phyloP scores from a whole-genome alignment of 2,113 vertebrate species.

The Narcine bancroftii region DNA sequence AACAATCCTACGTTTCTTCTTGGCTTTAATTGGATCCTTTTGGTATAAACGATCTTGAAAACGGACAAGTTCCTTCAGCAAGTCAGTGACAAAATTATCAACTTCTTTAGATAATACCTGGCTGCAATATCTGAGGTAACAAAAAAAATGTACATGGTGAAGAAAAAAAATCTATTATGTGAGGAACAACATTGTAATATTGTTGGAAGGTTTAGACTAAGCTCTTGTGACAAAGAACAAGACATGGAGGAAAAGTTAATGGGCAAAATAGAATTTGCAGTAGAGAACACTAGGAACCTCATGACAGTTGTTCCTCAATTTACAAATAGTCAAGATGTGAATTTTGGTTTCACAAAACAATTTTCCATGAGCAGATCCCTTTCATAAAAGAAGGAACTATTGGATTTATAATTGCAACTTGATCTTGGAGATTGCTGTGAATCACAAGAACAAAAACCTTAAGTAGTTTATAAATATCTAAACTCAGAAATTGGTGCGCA shows the following conservation, averaged over 20 bases:
- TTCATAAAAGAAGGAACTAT: too few relatives aligned
- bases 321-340: too few relatives aligned
- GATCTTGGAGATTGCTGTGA: not conserved
- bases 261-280: not conserved
- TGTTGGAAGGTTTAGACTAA: not conserved
- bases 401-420: not conserved
- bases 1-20: constrained; percentile 86
- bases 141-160: constrained; percentile 44
- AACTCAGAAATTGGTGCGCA: not conserved
- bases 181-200: not conserved
- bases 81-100: constrained; percentile 75
- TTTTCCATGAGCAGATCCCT: too few relatives aligned
- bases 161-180: not conserved
- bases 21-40: constrained; percentile 92
- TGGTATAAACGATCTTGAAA: constrained; percentile 95
- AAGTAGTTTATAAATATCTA: not conserved
- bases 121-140: constrained; percentile 77
- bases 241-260: not conserved
- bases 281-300: not conserved
- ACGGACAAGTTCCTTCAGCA: constrained; percentile 86
- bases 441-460: not conserved
- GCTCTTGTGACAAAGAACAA: not conserved
- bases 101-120: constrained; percentile 93
- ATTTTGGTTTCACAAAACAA: too few relatives aligned
- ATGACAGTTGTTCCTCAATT: too few relatives aligned